A percentile compares a stretch with the other conserved stretches of the same genome.
phyloP scores from a whole-genome alignment of 2,888 invertebrate genomes.

The Eupithecia dodoneata region DNA sequence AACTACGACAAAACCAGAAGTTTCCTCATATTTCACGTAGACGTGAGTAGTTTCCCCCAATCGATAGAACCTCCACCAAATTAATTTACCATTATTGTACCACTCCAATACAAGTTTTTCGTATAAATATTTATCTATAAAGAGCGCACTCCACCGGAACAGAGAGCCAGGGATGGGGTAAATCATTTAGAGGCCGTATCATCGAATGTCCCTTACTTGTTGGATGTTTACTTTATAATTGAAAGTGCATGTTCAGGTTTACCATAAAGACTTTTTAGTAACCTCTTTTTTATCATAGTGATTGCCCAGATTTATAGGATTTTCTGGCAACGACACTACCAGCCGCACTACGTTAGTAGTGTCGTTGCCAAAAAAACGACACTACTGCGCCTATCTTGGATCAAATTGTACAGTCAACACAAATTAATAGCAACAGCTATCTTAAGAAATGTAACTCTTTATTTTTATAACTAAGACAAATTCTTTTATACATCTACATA shows the following conservation, averaged over 20 bases:
- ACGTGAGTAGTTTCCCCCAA: slow-evolving; percentile 26
- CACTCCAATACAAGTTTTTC: slow-evolving; percentile 41
- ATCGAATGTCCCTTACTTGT: not conserved
- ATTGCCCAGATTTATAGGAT: not conserved
- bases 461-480: no score
- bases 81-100: slow-evolving; percentile 43
- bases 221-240: not conserved
- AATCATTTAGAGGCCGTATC: not conserved
- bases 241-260: not conserved
- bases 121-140: slow-evolving; percentile 56
- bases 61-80: slow-evolving; percentile 35
- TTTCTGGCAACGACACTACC: no score
- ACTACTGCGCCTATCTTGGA: no score
- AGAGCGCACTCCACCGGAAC: slow-evolving; percentile 48
- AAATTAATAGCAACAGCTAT: no score
- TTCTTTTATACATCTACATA: not conserved
- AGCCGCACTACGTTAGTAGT: no score
- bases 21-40: slow-evolving; percentile 28
- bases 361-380: no score
- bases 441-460: no score
- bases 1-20: slow-evolving; percentile 17
- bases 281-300: not conserved
- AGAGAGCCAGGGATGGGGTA: slow-evolving; percentile 30
- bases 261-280: not conserved
- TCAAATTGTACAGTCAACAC: no score